Conservation (phyloP, 1,140 invertebrate species). For the Liolophura sinensis region DNA sequence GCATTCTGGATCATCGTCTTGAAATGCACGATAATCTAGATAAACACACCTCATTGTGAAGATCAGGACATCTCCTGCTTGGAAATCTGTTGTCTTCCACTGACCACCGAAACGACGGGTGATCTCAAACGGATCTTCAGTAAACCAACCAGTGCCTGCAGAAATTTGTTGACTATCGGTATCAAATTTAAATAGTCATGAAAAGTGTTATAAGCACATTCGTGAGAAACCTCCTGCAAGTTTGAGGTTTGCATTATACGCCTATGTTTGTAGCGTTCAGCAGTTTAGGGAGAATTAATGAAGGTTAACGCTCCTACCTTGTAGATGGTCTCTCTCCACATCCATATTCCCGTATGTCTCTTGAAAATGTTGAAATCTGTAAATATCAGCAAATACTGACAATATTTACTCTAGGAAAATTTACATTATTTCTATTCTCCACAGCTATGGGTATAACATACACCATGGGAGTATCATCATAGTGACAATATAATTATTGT, state of each 20-base stretch:
- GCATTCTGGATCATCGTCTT: not conserved
- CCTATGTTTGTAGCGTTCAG: too few relatives aligned
- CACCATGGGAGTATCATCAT: too few relatives aligned
- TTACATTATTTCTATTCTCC: too few relatives aligned
- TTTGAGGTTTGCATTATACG: not conserved
- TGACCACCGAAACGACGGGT: constrained; percentile 45
- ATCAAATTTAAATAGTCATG: not conserved
- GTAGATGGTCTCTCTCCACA: constrained; percentile 35
- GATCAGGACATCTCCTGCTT: constrained; percentile 46
- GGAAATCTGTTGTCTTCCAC: constrained; percentile 46
- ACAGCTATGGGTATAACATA: too few relatives aligned
- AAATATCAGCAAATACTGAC: constrained; percentile 7
- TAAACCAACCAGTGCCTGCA: constrained; percentile 50
- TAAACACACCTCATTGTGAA: constrained; percentile 44
- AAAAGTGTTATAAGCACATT: not conserved
- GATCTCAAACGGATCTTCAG: constrained; percentile 47
- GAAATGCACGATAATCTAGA: not conserved
- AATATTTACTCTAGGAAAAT: not conserved
- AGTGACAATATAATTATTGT: too few relatives aligned
- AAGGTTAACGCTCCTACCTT: constrained; percentile 26
- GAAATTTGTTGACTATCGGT: not conserved
- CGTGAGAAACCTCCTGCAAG: not conserved
- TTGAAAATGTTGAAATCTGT: constrained; percentile 44
- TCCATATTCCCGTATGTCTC: constrained; percentile 44
- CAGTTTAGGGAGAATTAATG: too few relatives aligned